phyloP scores from a whole-genome alignment of 2,113 vertebrate genomes.

The Taxidea taxus region DNA sequence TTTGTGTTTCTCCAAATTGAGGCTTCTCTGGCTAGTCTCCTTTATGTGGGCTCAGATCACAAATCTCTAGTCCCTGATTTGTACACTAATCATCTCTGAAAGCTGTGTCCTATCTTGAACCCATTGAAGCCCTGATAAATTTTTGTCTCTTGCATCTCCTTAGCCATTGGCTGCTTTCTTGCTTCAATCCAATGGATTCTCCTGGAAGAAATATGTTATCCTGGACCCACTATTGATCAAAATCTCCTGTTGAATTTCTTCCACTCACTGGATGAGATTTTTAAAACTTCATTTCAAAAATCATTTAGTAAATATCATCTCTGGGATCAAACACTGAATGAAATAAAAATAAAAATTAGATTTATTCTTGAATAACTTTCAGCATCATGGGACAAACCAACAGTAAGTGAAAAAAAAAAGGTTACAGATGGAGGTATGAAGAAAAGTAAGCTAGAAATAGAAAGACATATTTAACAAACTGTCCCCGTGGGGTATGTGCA shows the following conservation, averaged over 20 bases:
- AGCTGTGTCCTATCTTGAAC: neutral
- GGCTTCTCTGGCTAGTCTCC: neutral
- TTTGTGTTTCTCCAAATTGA: neutral
- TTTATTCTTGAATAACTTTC: neutral
- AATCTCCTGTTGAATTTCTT: neutral
- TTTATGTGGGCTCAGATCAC: neutral
- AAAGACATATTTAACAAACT: neutral
- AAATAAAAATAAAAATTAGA: neutral
- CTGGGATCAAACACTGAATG: neutral
- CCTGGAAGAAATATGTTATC: neutral
- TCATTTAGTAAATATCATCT: neutral
- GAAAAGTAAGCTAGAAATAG: neutral
- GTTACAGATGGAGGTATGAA: neutral
- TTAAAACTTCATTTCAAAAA: neutral
- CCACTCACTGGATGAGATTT: neutral
- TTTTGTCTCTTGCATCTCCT: neutral
- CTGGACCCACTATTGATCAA: neutral
- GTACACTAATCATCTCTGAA: neutral
- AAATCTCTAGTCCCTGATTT: neutral
- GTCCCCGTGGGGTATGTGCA: neutral
- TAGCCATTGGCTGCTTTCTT: neutral
- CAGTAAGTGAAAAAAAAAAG: neutral
- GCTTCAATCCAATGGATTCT: neutral
- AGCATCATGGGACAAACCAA: neutral
- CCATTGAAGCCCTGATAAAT: neutral